phyloP scores from a whole-genome alignment of 2,888 invertebrate genomes.

The Diabrotica balteata region DNA sequence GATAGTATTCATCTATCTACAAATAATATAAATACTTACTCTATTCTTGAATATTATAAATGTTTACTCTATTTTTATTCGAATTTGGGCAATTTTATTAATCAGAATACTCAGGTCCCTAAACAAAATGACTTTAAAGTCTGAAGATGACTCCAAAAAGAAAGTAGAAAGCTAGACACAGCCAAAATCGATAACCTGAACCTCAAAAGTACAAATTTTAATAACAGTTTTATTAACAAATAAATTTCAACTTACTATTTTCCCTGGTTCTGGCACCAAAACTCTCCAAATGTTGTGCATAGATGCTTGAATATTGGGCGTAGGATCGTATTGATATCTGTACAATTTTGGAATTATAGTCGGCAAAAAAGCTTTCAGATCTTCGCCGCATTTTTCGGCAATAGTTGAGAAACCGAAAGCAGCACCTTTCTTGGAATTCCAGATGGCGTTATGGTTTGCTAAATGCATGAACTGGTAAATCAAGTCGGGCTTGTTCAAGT shows the following conservation, averaged over 20 bases:
- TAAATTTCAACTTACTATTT: slow-evolving; percentile 68
- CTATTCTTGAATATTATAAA: slow-evolving; percentile 17
- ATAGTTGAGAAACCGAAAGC: slow-evolving; percentile 92
- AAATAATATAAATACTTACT: slow-evolving; percentile 29
- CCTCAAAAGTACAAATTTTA: too few relatives aligned
- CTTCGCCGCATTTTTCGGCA: slow-evolving; percentile 82
- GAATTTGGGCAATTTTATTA: too few relatives aligned
- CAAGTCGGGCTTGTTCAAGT: slow-evolving; percentile 93
- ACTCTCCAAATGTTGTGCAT: slow-evolving; percentile 96
- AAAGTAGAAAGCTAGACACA: too few relatives aligned
- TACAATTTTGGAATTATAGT: slow-evolving; percentile 88
- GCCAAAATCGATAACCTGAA: too few relatives aligned
- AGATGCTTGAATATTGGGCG: slow-evolving; percentile 88
- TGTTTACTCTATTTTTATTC: neutral
- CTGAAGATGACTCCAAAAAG: too few relatives aligned
- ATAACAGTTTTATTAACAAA: too few relatives aligned
- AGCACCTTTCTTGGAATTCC: slow-evolving; percentile 95
- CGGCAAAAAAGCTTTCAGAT: slow-evolving; percentile 81
- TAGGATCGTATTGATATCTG: slow-evolving; percentile 93
- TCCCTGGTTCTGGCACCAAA: slow-evolving; percentile 83
- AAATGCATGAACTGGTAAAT: slow-evolving; percentile 96
- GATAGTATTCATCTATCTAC: slow-evolving; percentile 81
- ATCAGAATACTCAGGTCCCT: too few relatives aligned
- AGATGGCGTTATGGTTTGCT: slow-evolving; percentile 92
- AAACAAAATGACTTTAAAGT: too few relatives aligned